These are phyloP conservation scores for Scrobipalpa atriplicella DNA, from an alignment of 2,888 invertebrate genomes.

Conservation along the genomic window DNA sequence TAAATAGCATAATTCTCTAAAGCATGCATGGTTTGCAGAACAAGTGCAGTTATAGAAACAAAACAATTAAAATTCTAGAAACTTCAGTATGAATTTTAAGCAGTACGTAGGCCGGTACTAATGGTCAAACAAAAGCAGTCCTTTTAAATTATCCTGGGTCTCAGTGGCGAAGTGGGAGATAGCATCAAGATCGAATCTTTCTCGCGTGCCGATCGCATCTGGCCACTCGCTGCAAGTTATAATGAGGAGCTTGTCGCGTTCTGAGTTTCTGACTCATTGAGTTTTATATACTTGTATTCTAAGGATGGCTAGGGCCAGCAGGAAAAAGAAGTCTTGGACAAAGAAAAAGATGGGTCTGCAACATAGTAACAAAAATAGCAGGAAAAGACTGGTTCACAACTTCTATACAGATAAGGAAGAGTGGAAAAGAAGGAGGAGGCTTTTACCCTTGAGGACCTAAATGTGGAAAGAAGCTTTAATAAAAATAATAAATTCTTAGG, in stretches of 20 bases:
- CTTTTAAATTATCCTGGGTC: constrained; percentile 31
- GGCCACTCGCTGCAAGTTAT: constrained; percentile 47
- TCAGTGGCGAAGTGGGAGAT: constrained; percentile 46
- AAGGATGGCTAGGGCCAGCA: too few species aligned
- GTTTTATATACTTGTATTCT: constrained; percentile 5
- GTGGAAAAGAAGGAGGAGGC: too few species aligned
- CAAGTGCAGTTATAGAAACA: constrained; percentile 9
- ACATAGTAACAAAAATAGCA: too few species aligned
- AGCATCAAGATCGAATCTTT: constrained; percentile 67
- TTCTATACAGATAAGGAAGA: too few species aligned
- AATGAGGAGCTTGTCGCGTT: constrained; percentile 55
- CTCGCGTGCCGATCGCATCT: constrained; percentile 77
- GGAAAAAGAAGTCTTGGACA: too few species aligned
- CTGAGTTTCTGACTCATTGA: constrained; percentile 31
- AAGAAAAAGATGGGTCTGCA: too few species aligned
- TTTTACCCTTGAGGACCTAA: too few species aligned
- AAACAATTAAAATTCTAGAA: constrained; percentile 17
- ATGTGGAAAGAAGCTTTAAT: too few species aligned
- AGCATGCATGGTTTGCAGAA: neutral
- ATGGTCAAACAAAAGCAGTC: constrained; percentile 29
- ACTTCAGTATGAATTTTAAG: constrained; percentile 19
- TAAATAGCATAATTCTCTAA: neutral
- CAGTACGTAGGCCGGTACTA: constrained; percentile 26
- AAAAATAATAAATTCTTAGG: too few species aligned
- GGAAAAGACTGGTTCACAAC: too few species aligned